Percentiles rank a stretch among this genome's conserved stretches.
Evolutionary conservation across 1,140 invertebrate species (phyloP).

Genomic region (Brachionus calyciflorus): DNA sequence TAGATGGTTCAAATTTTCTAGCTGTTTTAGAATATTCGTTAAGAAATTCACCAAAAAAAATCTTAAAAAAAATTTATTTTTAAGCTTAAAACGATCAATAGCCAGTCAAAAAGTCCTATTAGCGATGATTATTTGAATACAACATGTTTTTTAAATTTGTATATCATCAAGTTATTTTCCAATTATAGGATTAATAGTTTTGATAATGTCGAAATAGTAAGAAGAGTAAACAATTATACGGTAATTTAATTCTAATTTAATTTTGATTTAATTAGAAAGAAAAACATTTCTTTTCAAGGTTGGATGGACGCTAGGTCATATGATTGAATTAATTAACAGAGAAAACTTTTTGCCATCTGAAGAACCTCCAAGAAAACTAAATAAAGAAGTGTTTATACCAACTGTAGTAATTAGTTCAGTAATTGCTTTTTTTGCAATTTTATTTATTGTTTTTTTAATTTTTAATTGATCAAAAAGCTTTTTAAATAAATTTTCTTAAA

Average conservation of each 20-base stretch:
- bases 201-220: constrained; percentile 14
- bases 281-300: background rate
- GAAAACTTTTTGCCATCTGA: constrained; percentile 27
- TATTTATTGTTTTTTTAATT: background rate
- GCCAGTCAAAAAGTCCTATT: too few relatives aligned
- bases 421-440: background rate
- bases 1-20: too few relatives aligned
- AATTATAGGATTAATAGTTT: background rate
- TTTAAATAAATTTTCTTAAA: too few relatives aligned
- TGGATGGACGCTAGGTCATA: constrained; percentile 33
- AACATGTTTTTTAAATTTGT: constrained; percentile 35
- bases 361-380: constrained; percentile 13
- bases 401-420: background rate
- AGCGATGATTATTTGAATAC: constrained; percentile 16
- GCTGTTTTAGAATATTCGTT: too few relatives aligned
- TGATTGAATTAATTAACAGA: constrained; percentile 25
- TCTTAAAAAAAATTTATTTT: too few relatives aligned
- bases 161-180: background rate
- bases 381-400: constrained; percentile 7
- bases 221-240: constrained; percentile 2
- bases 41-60: too few relatives aligned
- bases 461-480: too few relatives aligned
- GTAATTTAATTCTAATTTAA: background rate
- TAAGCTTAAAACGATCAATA: background rate
- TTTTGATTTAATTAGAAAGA: background rate